A percentile compares a stretch with the other conserved stretches of the same genome.
These are phyloP conservation scores for Agonopterix alstromeriana DNA, from an alignment of 2,888 invertebrate genomes.

Conservation along the genomic window DNA sequence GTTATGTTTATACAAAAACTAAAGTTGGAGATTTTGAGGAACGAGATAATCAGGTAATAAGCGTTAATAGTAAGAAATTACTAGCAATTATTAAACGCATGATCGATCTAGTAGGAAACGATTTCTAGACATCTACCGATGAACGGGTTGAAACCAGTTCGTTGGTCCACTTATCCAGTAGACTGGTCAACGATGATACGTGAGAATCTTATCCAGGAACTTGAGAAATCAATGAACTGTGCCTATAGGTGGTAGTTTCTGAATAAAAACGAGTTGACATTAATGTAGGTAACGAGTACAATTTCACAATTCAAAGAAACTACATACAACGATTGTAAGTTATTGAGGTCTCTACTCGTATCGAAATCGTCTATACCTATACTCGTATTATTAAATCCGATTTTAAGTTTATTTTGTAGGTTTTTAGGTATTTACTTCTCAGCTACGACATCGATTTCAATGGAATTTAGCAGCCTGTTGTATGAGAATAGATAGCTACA, in stretches of 20 bases:
- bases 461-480: no score
- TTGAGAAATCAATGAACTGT: constrained; percentile 37
- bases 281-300: not conserved
- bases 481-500: no score
- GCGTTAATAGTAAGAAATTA: constrained; percentile 29
- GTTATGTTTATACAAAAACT: not conserved
- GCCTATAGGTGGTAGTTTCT: not conserved
- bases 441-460: no score
- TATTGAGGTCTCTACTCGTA: no score
- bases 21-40: not conserved
- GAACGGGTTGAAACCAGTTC: constrained; percentile 66
- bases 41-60: not conserved
- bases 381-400: no score
- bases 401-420: no score
- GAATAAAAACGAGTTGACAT: not conserved
- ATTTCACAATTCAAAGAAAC: not conserved
- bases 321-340: not conserved
- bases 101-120: constrained; percentile 70
- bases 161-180: constrained; percentile 68
- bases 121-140: constrained; percentile 63
- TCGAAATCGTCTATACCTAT: no score
- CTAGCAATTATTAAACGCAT: constrained; percentile 56
- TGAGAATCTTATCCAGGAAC: constrained; percentile 63
- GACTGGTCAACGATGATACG: constrained; percentile 59
- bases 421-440: no score